Conservation (phyloP, 2,797 vertebrate species). For the Acrocephalus scirpaceus region DNA sequence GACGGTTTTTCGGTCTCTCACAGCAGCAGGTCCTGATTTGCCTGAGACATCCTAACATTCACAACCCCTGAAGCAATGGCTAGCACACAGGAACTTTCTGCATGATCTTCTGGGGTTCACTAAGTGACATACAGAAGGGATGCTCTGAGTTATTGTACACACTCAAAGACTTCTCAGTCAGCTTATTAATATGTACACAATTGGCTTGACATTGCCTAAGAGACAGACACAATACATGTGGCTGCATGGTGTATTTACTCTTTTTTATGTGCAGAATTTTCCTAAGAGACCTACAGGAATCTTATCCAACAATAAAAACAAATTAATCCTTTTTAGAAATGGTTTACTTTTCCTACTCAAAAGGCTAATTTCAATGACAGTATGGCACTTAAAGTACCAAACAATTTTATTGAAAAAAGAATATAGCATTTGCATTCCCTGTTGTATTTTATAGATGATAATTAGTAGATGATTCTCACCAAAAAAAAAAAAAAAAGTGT, state of each 20-base stretch:
- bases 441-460: neutral
- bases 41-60: neutral
- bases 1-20: neutral
- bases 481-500: neutral
- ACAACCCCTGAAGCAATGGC: neutral
- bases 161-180: neutral
- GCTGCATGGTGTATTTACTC: neutral
- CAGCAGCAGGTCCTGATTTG: neutral
- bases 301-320: neutral
- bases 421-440: neutral
- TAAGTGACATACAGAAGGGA: neutral
- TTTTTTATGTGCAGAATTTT: neutral
- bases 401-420: neutral
- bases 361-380: neutral
- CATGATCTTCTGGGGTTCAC: neutral
- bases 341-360: neutral
- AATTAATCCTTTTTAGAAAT: neutral
- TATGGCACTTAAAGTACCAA: neutral
- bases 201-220: neutral
- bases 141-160: neutral
- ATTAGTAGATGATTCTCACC: neutral
- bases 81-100: neutral
- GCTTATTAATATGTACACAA: neutral
- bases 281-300: neutral
- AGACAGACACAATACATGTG: neutral